Conservation (phyloP, 2,797 vertebrate genomes). For the Diplodus sargus region DNA sequence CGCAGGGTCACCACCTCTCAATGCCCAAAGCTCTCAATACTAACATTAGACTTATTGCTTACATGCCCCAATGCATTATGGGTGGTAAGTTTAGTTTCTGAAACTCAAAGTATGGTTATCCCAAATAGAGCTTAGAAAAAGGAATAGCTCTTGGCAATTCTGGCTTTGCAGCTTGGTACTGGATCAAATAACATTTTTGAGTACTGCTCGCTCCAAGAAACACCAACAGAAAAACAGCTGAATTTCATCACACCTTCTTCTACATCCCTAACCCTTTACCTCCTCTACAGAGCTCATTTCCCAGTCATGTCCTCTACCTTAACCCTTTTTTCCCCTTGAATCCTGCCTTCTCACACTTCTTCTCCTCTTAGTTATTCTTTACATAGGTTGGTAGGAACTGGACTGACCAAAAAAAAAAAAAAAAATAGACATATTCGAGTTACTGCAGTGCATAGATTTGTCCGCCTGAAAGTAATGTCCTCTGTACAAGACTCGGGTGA, state of each 20-base stretch:
- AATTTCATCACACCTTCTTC: not conserved
- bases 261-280: not conserved
- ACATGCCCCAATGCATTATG: not conserved
- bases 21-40: not conserved
- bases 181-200: not conserved
- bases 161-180: not conserved
- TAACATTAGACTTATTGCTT: not conserved
- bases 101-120: not conserved
- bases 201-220: not conserved
- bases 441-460: slow-evolving; percentile 40
- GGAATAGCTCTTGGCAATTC: not conserved
- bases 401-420: no score
- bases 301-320: not conserved
- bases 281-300: not conserved
- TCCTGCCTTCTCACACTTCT: not conserved
- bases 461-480: slow-evolving; percentile 42
- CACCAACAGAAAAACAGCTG: not conserved
- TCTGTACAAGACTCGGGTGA: slow-evolving; percentile 17
- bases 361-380: slow-evolving; percentile 29
- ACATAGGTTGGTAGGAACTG: not conserved
- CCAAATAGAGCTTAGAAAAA: not conserved
- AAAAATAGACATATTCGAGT: slow-evolving; percentile 18
- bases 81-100: not conserved
- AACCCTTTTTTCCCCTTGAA: slow-evolving; percentile 9
- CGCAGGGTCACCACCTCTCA: no score